Evolutionary conservation across 2,113 vertebrate genomes (phyloP).

Genomic region (Haemorhous mexicanus): DNA sequence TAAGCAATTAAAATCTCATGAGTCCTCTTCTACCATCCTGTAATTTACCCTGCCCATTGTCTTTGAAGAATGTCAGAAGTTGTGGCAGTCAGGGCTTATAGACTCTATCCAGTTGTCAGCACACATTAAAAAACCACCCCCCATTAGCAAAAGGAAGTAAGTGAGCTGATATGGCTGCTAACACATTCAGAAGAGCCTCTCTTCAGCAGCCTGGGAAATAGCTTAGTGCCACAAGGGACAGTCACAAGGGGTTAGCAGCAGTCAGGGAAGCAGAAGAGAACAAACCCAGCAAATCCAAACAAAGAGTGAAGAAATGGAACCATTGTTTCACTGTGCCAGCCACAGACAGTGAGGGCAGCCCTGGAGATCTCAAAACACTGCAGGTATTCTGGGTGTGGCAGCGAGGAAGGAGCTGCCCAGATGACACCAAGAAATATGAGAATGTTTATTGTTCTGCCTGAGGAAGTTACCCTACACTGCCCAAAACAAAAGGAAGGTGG

Average conservation of each 20-base stretch:
- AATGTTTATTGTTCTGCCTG: background rate
- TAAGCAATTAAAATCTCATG: conserved; percentile 15
- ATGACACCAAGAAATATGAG: background rate
- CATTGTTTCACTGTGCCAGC: background rate
- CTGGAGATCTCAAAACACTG: background rate
- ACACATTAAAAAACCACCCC: background rate
- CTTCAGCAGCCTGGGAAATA: background rate
- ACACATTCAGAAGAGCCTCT: background rate
- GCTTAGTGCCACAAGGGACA: background rate
- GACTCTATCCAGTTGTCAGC: background rate
- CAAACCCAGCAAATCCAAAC: background rate
- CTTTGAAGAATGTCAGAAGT: background rate
- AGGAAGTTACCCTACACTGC: background rate
- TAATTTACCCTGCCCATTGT: conserved; percentile 17
- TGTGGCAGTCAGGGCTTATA: background rate
- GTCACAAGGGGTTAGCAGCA: conserved; percentile 4
- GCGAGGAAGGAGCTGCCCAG: background rate
- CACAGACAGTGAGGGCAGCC: background rate
- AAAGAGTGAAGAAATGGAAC: background rate
- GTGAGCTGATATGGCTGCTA: background rate
- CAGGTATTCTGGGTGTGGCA: background rate
- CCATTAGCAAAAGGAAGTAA: conserved; percentile 26
- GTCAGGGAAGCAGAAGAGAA: conserved; percentile 12
- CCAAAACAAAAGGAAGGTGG: background rate
- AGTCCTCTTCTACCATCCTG: conserved; percentile 26